phyloP scores from a whole-genome alignment of 2,888 invertebrate genomes.

The Apamea crenata region DNA sequence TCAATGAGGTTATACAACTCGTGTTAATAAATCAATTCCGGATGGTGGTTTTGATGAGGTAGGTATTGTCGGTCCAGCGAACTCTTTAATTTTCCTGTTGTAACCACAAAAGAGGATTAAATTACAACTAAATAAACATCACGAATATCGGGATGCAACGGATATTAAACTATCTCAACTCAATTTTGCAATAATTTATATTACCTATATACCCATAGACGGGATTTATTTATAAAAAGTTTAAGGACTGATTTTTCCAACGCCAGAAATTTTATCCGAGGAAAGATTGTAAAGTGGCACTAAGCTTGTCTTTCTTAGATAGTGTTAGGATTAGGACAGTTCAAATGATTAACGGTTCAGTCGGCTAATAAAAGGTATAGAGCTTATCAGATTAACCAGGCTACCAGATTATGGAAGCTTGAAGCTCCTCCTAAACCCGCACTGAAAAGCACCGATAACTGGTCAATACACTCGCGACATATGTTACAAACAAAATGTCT shows the following conservation, averaged over 20 bases:
- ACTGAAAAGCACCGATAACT: background rate
- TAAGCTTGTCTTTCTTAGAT: background rate
- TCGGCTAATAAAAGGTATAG: background rate
- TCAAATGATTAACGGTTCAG: background rate
- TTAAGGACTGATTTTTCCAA: no score
- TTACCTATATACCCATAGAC: no score
- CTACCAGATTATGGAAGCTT: background rate
- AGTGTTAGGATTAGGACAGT: background rate
- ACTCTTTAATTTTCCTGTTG: slow-evolving; percentile 22
- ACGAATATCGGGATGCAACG: background rate
- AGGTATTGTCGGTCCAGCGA: slow-evolving; percentile 6
- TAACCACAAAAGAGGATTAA: background rate
- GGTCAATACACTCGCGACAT: background rate
- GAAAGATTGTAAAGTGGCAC: background rate
- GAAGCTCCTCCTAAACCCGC: background rate
- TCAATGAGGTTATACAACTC: background rate
- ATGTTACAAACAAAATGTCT: background rate
- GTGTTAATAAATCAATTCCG: slow-evolving; percentile 3
- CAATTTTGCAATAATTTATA: background rate
- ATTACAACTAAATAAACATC: background rate
- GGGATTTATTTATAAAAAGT: no score
- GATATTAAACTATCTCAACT: background rate
- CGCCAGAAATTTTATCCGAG: no score
- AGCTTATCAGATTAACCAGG: slow-evolving; percentile 7
- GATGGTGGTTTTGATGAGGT: slow-evolving; percentile 1